Conservation (phyloP, 2,797 vertebrate species). For the Melanotaenia maccullochi region DNA sequence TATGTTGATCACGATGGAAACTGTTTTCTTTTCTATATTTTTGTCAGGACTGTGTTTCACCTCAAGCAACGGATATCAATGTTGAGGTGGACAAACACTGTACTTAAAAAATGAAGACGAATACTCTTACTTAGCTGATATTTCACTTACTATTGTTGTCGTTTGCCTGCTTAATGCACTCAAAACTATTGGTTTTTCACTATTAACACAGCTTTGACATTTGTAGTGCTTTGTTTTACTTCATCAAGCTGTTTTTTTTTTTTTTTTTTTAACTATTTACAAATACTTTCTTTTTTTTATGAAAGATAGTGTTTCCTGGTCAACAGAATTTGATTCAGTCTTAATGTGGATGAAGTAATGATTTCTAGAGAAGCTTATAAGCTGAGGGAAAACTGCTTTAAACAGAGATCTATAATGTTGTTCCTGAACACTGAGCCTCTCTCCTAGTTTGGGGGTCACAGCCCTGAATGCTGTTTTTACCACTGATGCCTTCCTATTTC, state of each 20-base stretch:
- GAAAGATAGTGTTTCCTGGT: not conserved
- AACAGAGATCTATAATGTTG: not conserved
- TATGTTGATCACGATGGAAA: constrained; percentile 3
- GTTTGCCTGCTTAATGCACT: too few species aligned
- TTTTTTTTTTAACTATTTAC: too few species aligned
- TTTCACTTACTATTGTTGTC: too few species aligned
- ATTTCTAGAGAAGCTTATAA: not conserved
- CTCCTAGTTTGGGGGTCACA: too few species aligned
- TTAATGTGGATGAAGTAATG: not conserved
- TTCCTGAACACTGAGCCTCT: not conserved
- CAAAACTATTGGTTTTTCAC: too few species aligned
- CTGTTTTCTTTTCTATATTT: not conserved
- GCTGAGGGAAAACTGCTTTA: not conserved
- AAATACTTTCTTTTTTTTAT: not conserved
- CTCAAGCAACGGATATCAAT: constrained; percentile 14
- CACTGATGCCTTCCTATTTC: not conserved
- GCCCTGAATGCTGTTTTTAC: too few species aligned
- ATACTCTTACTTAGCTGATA: not conserved
- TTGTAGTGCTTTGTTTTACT: too few species aligned
- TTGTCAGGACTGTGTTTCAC: not conserved
- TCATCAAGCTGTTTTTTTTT: too few species aligned
- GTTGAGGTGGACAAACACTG: not conserved
- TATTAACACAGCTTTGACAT: too few species aligned
- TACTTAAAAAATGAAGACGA: constrained; percentile 5
- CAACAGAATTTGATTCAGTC: not conserved